A percentile compares a stretch with the other conserved stretches of the same genome.
phyloP scores from a whole-genome alignment of 2,797 vertebrate species.

The Schizopygopsis malacanthus region DNA sequence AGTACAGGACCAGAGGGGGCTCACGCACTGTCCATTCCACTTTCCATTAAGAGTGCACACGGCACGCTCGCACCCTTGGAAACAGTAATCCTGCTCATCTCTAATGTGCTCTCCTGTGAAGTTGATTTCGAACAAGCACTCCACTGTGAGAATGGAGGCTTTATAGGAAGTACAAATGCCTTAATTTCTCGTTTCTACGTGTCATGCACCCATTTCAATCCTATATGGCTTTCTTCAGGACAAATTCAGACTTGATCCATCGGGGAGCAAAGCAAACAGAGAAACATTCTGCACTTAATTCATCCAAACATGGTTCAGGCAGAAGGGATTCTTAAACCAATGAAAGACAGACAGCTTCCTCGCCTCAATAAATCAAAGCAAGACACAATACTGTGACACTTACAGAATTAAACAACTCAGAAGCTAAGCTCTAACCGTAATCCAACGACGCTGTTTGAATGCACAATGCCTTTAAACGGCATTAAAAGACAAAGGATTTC shows the following conservation, averaged over 20 bases:
- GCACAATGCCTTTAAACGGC: neutral
- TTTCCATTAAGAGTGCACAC: conserved; percentile 68
- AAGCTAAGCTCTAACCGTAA: neutral
- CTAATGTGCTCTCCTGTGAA: conserved; percentile 28
- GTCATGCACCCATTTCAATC: neutral
- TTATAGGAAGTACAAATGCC: conserved; percentile 13
- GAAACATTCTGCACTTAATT: neutral
- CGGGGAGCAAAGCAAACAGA: neutral
- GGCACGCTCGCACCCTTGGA: conserved; percentile 22
- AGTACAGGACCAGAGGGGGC: conserved; percentile 54
- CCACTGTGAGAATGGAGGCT: conserved; percentile 8
- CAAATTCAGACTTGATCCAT: neutral
- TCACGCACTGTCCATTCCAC: conserved; percentile 68
- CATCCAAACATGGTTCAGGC: neutral
- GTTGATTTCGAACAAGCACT: neutral
- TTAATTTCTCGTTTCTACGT: neutral
- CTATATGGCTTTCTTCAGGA: neutral
- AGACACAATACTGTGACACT: conserved; percentile 32
- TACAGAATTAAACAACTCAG: conserved; percentile 18
- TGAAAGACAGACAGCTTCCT: neutral
- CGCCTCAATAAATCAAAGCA: conserved; percentile 15
- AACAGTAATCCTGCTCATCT: conserved; percentile 32
- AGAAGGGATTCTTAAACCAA: conserved; percentile 1
- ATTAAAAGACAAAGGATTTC: conserved; percentile 12
- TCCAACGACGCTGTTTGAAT: conserved; percentile 1